A percentile compares a stretch with the other conserved stretches of the same genome.
Conservation (phyloP, 2,888 invertebrate genomes). For the Drosophila sordidapex region DNA sequence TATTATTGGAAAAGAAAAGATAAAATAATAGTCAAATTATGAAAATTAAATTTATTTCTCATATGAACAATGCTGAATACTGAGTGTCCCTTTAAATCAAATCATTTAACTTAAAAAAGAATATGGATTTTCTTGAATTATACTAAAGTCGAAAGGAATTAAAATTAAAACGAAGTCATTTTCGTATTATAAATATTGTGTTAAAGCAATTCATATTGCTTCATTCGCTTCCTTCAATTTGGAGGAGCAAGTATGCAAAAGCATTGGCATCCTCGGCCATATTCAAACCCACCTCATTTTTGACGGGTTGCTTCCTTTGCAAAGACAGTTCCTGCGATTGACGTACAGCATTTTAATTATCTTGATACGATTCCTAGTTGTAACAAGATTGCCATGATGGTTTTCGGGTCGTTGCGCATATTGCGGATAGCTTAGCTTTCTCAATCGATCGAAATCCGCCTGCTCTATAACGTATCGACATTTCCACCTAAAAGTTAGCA, state of each 20-base stretch:
- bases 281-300: constrained; percentile 96
- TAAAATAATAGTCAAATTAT: neutral
- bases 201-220: constrained; percentile 86
- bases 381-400: too few relatives aligned
- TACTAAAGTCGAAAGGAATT: too few relatives aligned
- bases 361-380: too few relatives aligned
- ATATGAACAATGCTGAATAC: neutral
- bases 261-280: constrained; percentile 99
- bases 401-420: constrained; percentile 92
- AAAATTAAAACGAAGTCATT: neutral
- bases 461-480: constrained; percentile 98
- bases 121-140: neutral
- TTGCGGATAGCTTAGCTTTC: constrained; percentile 97
- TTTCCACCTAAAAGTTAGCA: constrained; percentile 87
- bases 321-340: constrained; percentile 91
- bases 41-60: neutral
- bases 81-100: neutral
- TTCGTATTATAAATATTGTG: neutral
- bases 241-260: constrained; percentile 98
- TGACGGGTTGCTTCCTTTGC: constrained; percentile 99
- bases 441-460: constrained; percentile 97
- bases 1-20: neutral
- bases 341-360: neutral
- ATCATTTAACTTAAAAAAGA: neutral
- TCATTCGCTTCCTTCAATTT: constrained; percentile 95